Base-by-base conservation (phyloP, 2,797 vertebrate genomes). In the Smutsia gigantea region DNA sequence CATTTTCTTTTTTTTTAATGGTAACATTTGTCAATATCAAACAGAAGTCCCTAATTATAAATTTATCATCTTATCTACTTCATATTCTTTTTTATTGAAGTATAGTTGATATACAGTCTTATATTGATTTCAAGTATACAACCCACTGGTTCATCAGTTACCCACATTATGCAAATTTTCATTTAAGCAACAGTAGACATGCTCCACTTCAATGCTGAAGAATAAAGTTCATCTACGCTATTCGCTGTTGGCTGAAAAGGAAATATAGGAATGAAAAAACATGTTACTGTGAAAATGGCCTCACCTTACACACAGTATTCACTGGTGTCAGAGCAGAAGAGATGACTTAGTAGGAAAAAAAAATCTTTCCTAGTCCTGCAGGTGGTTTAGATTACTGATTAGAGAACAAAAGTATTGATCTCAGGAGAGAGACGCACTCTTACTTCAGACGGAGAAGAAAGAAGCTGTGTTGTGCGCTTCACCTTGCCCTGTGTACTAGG, bases 201-300 rank as follows among this genome's bases (percentile, higher is more conserved):
- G 31, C 37, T 86, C 25, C 34, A 84, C 19, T 34, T 75, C 84
- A 68, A 4, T 87, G 53, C 39, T 85, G 18, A 57, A 77, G 69
- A 61, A 77, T 49, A 29, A 93, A 94, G 46, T 18, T 87, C 87
- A 79, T 5, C 23, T 7, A 53, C 14, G 6, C 21, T 46, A 46
- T 19, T 88, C n/a, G 85, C 15, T n/a, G 27, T 82, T 63, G 57
- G 7, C 55, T 87, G 69, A 29, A 78, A 96, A 95, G 66, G 49
- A 95, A 90, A 96, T 55, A 87, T 1, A 88, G 68, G 83, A 81
- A 86, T 59, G 34, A 68, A n/a, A 93, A 92, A 72, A 39, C 34
- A 34, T 0, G 29, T 74, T 84, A 63, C 39, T 39, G 15, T 19
- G 79, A 84, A 84, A 79, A 10, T 2, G 39, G 69, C 39, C 31